Percentiles rank a stretch among this genome's conserved stretches.
These are phyloP conservation scores for Dascyllus trimaculatus DNA, from an alignment of 2,113 vertebrate species.

Conservation along the genomic window DNA sequence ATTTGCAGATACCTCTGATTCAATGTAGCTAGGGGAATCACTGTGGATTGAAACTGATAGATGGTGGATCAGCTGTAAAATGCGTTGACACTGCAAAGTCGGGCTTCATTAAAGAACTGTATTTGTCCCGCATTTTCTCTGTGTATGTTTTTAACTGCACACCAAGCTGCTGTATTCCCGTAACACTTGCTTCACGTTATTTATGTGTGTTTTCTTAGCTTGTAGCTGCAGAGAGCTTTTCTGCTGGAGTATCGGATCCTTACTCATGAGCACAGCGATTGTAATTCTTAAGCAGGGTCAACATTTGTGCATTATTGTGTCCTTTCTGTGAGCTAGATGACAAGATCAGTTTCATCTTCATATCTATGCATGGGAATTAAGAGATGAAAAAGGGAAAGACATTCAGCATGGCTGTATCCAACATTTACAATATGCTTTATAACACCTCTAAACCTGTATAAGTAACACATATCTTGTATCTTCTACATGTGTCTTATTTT, in stretches of 20 bases:
- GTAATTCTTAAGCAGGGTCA: no score
- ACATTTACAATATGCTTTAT: not conserved
- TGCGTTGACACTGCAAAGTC: conserved; percentile 59
- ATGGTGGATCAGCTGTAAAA: conserved; percentile 64
- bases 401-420: not conserved
- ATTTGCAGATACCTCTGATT: conserved; percentile 81
- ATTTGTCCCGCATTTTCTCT: conserved; percentile 18
- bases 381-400: not conserved
- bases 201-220: not conserved
- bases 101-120: conserved; percentile 46
- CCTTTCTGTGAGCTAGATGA: not conserved
- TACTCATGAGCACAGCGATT: not conserved
- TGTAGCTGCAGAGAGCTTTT: not conserved
- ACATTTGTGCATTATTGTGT: not conserved
- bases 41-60: conserved; percentile 76
- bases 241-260: not conserved
- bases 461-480: no score
- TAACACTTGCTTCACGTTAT: not conserved
- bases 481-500: no score
- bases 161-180: conserved; percentile 10
- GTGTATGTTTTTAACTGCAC: conserved; percentile 8
- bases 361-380: not conserved
- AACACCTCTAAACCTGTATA: no score
- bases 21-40: conserved; percentile 71
- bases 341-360: not conserved